phyloP scores from a whole-genome alignment of 2,888 invertebrate species.

The Neocrepidodera transversa region DNA sequence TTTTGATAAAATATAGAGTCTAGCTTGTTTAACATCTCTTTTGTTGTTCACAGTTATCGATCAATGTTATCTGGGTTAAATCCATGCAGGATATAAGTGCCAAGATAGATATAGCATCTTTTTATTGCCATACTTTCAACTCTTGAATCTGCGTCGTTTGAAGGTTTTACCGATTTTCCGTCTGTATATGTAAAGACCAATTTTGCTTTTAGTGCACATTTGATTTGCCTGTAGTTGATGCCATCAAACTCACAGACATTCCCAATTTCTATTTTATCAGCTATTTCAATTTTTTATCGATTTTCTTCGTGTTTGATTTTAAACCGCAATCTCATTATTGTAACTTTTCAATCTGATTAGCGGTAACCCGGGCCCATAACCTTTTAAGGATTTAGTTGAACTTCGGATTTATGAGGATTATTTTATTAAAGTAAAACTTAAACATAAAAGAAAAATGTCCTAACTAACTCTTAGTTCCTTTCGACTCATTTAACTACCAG shows the following conservation, averaged over 20 bases:
- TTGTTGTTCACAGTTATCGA: no score
- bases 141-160: neutral
- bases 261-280: conserved; percentile 3
- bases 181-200: conserved; percentile 10
- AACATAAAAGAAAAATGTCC: no score
- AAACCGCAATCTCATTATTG: no score
- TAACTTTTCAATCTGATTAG: no score
- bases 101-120: conserved; percentile 39
- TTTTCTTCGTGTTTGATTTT: neutral
- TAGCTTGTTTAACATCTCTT: conserved; percentile 41
- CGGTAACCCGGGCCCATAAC: no score
- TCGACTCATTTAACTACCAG: no score
- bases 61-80: no score
- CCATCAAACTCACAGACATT: conserved; percentile 29
- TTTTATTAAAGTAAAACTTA: no score
- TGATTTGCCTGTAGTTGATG: conserved; percentile 30
- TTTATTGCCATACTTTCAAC: conserved; percentile 29
- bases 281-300: conserved; percentile 4
- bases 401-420: no score
- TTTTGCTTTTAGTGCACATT: conserved; percentile 32
- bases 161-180: neutral
- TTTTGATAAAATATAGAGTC: conserved; percentile 37
- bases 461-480: no score
- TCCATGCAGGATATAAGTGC: conserved; percentile 36
- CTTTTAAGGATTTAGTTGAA: no score